phyloP scores from a whole-genome alignment of 2,797 vertebrate genomes.

The Cephalopachus bancanus region DNA sequence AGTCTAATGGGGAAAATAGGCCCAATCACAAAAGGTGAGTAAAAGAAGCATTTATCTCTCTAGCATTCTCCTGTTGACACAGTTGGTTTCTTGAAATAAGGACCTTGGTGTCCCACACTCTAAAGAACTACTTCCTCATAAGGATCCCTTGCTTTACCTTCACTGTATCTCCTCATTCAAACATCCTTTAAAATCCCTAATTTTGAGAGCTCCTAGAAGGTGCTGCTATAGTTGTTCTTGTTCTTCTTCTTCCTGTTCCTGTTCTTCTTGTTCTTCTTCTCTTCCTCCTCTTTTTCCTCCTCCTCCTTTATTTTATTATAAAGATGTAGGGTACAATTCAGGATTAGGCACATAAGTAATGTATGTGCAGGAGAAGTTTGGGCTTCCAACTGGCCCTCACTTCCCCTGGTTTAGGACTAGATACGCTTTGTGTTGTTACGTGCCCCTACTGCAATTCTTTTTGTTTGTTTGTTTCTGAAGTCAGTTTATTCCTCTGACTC shows the following conservation, averaged over 20 bases:
- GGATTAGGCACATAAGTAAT: too few species aligned
- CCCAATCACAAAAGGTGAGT: not conserved
- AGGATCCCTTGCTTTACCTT: not conserved
- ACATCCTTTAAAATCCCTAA: not conserved
- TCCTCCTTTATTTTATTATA: too few species aligned
- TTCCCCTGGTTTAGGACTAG: too few species aligned
- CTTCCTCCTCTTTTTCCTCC: too few species aligned
- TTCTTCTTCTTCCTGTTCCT: too few species aligned
- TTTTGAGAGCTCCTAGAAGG: constrained; percentile 44
- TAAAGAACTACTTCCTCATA: not conserved
- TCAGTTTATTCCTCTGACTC: not conserved
- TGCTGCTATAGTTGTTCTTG: too few species aligned
- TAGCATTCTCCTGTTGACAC: not conserved
- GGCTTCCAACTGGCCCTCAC: too few species aligned
- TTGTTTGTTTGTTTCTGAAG: not conserved
- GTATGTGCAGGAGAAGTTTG: too few species aligned
- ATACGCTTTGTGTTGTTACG: too few species aligned
- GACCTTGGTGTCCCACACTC: not conserved
- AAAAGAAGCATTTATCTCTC: not conserved
- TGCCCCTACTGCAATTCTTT: too few species aligned
- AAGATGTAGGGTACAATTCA: too few species aligned
- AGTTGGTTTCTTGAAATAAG: constrained; percentile 32
- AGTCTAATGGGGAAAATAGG: constrained; percentile 5
- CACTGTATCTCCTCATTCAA: not conserved
- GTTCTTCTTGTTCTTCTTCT: too few species aligned